Conservation (phyloP, 2,888 invertebrate species). For the Drosophila aldrichi region DNA sequence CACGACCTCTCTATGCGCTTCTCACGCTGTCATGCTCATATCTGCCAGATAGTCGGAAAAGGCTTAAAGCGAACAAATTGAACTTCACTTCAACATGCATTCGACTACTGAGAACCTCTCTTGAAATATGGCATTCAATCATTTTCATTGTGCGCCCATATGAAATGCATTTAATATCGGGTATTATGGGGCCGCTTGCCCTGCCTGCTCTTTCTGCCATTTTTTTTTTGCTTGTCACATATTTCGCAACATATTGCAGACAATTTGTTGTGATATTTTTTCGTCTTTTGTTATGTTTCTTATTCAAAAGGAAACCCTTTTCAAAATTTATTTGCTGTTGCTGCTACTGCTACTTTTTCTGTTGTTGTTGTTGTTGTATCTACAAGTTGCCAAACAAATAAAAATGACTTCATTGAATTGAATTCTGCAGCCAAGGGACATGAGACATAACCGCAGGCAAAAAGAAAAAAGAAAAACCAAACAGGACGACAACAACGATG, state of each 20-base stretch:
- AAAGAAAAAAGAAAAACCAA: slow-evolving; percentile 9
- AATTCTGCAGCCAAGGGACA: slow-evolving; percentile 56
- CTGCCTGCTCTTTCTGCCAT: not conserved
- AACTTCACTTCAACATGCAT: slow-evolving; percentile 23
- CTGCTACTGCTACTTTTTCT: not conserved
- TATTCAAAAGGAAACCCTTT: slow-evolving; percentile 60
- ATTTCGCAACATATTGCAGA: slow-evolving; percentile 58
- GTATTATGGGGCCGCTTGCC: slow-evolving; percentile 49
- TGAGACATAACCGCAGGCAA: slow-evolving; percentile 31
- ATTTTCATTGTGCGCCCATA: slow-evolving; percentile 58
- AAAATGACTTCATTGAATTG: slow-evolving; percentile 78
- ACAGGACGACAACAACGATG: slow-evolving; percentile 34
- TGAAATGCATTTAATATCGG: slow-evolving; percentile 71
- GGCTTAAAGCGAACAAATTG: slow-evolving; percentile 49
- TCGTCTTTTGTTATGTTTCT: slow-evolving; percentile 27
- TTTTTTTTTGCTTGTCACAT: slow-evolving; percentile 28
- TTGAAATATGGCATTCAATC: slow-evolving; percentile 64
- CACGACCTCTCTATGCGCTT: slow-evolving; percentile 18
- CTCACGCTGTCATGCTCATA: not conserved
- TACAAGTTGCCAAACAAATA: slow-evolving; percentile 74
- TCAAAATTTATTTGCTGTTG: slow-evolving; percentile 49
- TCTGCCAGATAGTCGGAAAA: not conserved
- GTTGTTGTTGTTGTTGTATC: slow-evolving; percentile 23
- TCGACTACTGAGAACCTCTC: slow-evolving; percentile 32
- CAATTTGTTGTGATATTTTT: slow-evolving; percentile 46